These are phyloP conservation scores for Alectura lathami DNA, from an alignment of 2,113 vertebrate species.

Conservation along the genomic window DNA sequence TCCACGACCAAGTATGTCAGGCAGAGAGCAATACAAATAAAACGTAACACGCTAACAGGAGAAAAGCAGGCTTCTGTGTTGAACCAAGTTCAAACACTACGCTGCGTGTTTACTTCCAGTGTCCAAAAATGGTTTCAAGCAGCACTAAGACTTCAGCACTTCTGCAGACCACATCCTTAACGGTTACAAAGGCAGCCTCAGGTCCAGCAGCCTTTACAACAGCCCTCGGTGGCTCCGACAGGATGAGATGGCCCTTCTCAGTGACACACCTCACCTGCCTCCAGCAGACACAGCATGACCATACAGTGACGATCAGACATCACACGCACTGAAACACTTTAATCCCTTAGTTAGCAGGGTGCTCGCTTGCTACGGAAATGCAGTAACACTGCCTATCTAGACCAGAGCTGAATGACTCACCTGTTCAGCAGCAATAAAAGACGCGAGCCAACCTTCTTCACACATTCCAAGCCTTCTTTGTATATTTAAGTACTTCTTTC, in stretches of 20 bases:
- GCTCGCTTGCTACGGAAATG: fast-evolving
- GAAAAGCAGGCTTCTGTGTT: not conserved
- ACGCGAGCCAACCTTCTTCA: not conserved
- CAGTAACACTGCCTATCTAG: fast-evolving
- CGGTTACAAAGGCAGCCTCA: not conserved
- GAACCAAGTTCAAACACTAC: not conserved
- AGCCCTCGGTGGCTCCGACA: fast-evolving
- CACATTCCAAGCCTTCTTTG: not conserved
- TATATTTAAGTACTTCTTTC: not conserved
- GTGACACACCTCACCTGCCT: not conserved
- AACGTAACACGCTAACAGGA: not conserved
- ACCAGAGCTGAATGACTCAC: not conserved
- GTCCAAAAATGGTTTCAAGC: not conserved
- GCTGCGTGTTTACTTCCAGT: fast-evolving
- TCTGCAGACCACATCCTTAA: not conserved
- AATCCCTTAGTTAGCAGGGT: not conserved
- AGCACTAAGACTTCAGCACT: not conserved
- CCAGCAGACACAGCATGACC: not conserved
- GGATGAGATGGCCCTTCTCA: fast-evolving
- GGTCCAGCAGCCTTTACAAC: fast-evolving
- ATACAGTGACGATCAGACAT: fast-evolving
- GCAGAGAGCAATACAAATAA: not conserved
- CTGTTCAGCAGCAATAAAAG: not conserved
- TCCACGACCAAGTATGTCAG: fast-evolving
- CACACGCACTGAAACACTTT: fast-evolving